Percentiles rank a stretch among this genome's conserved stretches.
These are phyloP conservation scores for Catocala sponsa DNA, from an alignment of 2,888 invertebrate genomes.

Conservation along the genomic window DNA sequence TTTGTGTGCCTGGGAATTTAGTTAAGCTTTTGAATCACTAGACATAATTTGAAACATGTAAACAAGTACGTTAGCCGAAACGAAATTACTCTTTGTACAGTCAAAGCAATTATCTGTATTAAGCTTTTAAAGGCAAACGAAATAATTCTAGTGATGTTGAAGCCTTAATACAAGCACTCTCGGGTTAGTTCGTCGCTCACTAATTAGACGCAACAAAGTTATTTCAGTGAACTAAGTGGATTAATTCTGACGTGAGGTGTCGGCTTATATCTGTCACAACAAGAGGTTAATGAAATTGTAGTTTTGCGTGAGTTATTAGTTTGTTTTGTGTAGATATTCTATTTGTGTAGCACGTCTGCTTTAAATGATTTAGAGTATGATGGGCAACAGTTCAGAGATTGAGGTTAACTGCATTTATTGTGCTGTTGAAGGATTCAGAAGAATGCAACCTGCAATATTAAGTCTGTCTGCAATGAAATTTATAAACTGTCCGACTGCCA, in stretches of 20 bases:
- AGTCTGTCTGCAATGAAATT: too few relatives aligned
- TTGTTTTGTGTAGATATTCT: background rate
- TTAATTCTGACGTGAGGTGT: constrained; percentile 46
- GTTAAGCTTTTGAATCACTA: constrained; percentile 1
- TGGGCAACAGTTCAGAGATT: too few relatives aligned
- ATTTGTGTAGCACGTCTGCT: too few relatives aligned
- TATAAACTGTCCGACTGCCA: too few relatives aligned
- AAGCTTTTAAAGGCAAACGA: constrained; percentile 2
- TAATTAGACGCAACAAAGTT: constrained; percentile 32
- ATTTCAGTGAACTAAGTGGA: constrained; percentile 52
- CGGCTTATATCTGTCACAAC: constrained; percentile 47
- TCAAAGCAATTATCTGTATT: constrained; percentile 6
- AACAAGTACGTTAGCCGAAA: constrained; percentile 5
- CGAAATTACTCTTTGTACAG: background rate
- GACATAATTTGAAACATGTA: constrained; percentile 3
- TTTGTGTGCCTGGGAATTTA: background rate
- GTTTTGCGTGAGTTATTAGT: background rate
- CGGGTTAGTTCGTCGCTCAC: constrained; percentile 32
- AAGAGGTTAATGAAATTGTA: constrained; percentile 28
- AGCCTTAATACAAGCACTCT: background rate
- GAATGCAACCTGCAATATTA: too few relatives aligned
- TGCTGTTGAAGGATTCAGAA: too few relatives aligned
- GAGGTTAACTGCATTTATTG: too few relatives aligned
- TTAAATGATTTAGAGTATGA: too few relatives aligned
- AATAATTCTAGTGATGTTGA: constrained; percentile 7